phyloP scores from a whole-genome alignment of 2,888 invertebrate genomes.

The Acleris literana region DNA sequence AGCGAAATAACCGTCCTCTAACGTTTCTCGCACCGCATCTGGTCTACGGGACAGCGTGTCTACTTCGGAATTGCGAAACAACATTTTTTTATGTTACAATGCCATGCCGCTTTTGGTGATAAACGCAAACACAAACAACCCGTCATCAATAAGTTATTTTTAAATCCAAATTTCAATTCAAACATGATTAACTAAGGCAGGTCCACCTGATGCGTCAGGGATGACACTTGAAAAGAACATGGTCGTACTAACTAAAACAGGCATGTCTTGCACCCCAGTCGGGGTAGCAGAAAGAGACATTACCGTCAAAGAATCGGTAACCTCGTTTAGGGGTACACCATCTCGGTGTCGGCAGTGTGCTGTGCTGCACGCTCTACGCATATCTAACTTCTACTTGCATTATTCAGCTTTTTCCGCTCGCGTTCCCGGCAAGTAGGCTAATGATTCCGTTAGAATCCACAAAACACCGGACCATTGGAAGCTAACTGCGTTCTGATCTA shows the following conservation, averaged over 20 bases:
- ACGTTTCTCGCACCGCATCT: constrained; percentile 23
- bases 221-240: too few species aligned
- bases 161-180: too few species aligned
- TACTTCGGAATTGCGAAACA: neutral
- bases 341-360: constrained; percentile 35
- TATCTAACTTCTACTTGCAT: constrained; percentile 52
- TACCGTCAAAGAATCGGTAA: too few species aligned
- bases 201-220: too few species aligned
- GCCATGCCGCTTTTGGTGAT: too few species aligned
- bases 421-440: constrained; percentile 74
- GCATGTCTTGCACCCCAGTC: too few species aligned
- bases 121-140: too few species aligned
- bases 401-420: constrained; percentile 77
- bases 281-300: too few species aligned
- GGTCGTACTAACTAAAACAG: too few species aligned
- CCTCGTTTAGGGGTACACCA: too few species aligned
- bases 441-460: constrained; percentile 80
- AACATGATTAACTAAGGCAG: too few species aligned
- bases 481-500: constrained; percentile 64
- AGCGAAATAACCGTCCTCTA: constrained; percentile 35
- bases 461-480: constrained; percentile 72
- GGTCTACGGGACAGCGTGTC: constrained; percentile 7
- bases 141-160: too few species aligned
- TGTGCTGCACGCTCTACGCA: constrained; percentile 46
- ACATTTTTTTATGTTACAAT: neutral